These are phyloP conservation scores for Amorpha juglandis DNA, from an alignment of 2,888 invertebrate species.

Conservation along the genomic window DNA sequence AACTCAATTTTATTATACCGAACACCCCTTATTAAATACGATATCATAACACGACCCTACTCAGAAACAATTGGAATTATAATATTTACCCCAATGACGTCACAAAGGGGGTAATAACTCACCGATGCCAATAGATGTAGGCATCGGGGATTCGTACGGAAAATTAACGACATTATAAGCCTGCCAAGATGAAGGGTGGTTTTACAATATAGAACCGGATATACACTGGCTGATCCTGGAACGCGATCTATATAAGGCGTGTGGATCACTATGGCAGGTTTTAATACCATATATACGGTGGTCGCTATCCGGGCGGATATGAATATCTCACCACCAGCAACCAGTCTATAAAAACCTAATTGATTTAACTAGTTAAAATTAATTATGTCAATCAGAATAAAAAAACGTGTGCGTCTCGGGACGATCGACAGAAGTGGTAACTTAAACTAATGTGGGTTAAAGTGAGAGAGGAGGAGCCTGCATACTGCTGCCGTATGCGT, in stretches of 20 bases:
- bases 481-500: no score
- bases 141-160: neutral
- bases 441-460: no score
- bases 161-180: neutral
- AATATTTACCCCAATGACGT: slow-evolving; percentile 23
- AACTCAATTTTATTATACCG: neutral
- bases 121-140: slow-evolving; percentile 8
- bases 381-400: neutral
- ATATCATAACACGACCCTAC: slow-evolving; percentile 12
- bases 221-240: no score
- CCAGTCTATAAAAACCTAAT: neutral
- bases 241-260: no score
- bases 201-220: slow-evolving; percentile 9
- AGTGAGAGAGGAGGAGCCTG: no score
- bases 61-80: slow-evolving; percentile 24
- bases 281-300: no score
- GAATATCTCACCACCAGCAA: no score
- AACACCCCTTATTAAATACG: slow-evolving; percentile 5
- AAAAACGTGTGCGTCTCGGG: no score
- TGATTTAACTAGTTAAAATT: neutral
- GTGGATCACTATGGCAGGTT: no score
- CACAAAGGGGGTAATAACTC: slow-evolving; percentile 15
- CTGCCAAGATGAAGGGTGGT: neutral
- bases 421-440: no score
- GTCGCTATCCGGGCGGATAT: no score